phyloP scores from a whole-genome alignment of 2,797 vertebrate species.

The Sebastes taczanowskii region DNA sequence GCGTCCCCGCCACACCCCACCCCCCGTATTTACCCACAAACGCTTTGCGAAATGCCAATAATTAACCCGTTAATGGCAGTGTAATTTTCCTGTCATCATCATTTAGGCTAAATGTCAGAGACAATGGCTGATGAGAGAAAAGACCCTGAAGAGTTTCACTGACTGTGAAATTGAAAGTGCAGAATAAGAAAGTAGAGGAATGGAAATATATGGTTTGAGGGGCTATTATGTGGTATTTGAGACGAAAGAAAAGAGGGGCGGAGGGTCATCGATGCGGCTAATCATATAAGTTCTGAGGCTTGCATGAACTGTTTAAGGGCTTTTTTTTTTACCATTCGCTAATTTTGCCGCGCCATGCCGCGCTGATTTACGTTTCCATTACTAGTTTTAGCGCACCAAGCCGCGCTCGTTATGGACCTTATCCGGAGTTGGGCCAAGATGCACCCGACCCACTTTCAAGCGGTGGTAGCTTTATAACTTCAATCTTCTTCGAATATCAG shows the following conservation, averaged over 20 bases:
- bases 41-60: constrained; percentile 33
- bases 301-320: too few species aligned
- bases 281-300: constrained; percentile 12
- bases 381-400: too few species aligned
- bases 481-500: too few species aligned
- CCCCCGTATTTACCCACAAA: constrained; percentile 12
- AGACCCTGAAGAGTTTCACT: constrained; percentile 23
- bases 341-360: too few species aligned
- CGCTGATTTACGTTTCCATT: too few species aligned
- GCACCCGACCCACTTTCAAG: too few species aligned
- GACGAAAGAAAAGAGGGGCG: neutral
- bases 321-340: too few species aligned
- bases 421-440: too few species aligned
- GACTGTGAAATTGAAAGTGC: constrained; percentile 51
- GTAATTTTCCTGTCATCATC: constrained; percentile 37
- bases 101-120: constrained; percentile 43
- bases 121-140: neutral
- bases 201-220: neutral
- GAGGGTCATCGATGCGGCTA: constrained; percentile 19
- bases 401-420: too few species aligned
- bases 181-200: neutral
- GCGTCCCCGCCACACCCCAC: too few species aligned
- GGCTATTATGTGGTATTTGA: constrained; percentile 15
- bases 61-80: constrained; percentile 42
- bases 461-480: too few species aligned